Percentiles rank a stretch among this genome's conserved stretches.
These are phyloP conservation scores for Turritopsis dohrnii DNA, from an alignment of 30 jellyfish, hydroid and myxozoan genomes.

Conservation along the genomic window DNA sequence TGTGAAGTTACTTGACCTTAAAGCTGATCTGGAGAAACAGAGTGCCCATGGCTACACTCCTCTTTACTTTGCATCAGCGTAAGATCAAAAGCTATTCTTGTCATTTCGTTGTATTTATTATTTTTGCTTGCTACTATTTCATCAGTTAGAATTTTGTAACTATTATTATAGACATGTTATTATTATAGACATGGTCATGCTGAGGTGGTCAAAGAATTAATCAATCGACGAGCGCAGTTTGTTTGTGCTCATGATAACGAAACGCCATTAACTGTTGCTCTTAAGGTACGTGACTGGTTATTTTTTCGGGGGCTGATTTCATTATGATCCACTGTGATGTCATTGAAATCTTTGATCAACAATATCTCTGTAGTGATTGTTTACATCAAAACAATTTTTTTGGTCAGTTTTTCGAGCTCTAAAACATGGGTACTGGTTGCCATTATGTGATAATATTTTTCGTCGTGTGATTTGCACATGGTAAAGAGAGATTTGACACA, in stretches of 20 bases:
- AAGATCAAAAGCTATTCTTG: not conserved
- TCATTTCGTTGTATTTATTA: not conserved
- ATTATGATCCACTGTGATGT: no score
- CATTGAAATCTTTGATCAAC: no score
- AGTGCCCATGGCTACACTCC: conserved; percentile 82
- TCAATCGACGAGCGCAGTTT: conserved; percentile 48
- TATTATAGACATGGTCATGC: conserved; percentile 82
- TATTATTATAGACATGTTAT: not conserved
- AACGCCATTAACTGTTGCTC: conserved; percentile 72
- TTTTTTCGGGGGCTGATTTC: no score
- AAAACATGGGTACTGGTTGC: no score
- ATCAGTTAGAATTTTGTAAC: not conserved
- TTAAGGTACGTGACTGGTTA: no score
- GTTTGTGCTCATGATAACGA: conserved; percentile 25
- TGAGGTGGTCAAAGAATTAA: conserved; percentile 47
- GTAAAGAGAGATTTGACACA: no score
- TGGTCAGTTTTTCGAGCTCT: no score
- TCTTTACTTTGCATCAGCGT: conserved; percentile 84
- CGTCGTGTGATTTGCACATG: no score
- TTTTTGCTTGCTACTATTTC: no score
- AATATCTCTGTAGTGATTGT: no score
- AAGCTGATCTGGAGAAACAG: conserved; percentile 56
- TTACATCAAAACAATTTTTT: no score
- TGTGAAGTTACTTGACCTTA: conserved; percentile 48
- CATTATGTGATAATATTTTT: no score